Evolutionary conservation across 2,888 invertebrate genomes (phyloP).

Genomic region (Gandaritis pyraliata): DNA sequence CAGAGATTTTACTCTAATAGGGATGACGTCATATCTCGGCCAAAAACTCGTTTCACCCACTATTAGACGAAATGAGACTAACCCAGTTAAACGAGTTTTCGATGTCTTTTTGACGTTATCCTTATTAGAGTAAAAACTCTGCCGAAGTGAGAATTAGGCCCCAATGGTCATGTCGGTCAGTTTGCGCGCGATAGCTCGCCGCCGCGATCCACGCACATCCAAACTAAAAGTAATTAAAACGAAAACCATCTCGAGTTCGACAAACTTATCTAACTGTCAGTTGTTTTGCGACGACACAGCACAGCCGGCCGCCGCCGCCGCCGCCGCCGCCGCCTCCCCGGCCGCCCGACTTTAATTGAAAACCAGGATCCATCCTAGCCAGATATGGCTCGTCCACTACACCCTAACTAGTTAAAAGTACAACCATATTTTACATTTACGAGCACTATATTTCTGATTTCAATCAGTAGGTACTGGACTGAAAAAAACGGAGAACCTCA

Average conservation of each 20-base stretch:
- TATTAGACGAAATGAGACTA: too few relatives aligned
- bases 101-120: too few relatives aligned
- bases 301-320: constrained; percentile 12
- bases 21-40: too few relatives aligned
- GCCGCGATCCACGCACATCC: constrained; percentile 34
- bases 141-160: too few relatives aligned
- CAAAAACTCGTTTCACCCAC: too few relatives aligned
- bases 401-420: background rate
- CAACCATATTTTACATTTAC: too few relatives aligned
- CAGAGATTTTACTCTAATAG: too few relatives aligned
- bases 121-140: too few relatives aligned
- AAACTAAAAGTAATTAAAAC: constrained; percentile 48
- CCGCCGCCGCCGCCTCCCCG: constrained; percentile 12
- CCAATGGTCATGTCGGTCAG: constrained; percentile 4
- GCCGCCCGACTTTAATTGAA: constrained; percentile 47
- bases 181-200: constrained; percentile 18
- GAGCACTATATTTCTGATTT: too few relatives aligned
- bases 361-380: constrained; percentile 45
- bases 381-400: constrained; percentile 15
- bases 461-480: too few relatives aligned
- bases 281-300: constrained; percentile 44
- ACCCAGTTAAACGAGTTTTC: too few relatives aligned
- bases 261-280: constrained; percentile 48
- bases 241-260: constrained; percentile 41
- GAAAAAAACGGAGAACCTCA: too few relatives aligned